Percentiles rank a stretch among this genome's conserved stretches.
These are phyloP conservation scores for Gallinago undulata DNA, from an alignment of 2,113 vertebrate genomes.

Conservation along the genomic window DNA sequence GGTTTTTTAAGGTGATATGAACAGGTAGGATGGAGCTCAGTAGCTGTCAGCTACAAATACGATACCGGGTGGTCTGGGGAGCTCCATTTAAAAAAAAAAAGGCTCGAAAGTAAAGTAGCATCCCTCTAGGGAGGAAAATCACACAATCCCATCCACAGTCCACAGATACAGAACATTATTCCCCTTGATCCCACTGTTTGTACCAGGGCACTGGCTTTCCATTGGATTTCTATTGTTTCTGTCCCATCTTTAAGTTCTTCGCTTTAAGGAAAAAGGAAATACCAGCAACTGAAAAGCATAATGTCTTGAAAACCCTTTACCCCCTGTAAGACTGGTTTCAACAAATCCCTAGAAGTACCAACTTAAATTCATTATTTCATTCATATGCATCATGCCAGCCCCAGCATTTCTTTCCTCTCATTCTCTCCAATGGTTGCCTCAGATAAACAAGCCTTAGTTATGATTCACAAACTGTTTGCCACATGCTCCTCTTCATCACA, in stretches of 20 bases:
- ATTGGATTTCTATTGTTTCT: not conserved
- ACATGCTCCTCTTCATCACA: not conserved
- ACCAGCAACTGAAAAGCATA: not conserved
- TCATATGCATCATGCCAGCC: not conserved
- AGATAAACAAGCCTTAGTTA: conserved; percentile 40
- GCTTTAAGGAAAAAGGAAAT: not conserved
- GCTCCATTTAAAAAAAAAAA: not conserved
- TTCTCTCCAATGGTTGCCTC: not conserved
- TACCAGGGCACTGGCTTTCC: not conserved
- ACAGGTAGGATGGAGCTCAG: not conserved
- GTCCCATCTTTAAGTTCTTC: not conserved
- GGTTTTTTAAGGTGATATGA: not conserved
- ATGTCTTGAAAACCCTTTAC: not conserved
- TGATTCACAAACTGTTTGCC: conserved; percentile 15
- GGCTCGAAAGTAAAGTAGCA: not conserved
- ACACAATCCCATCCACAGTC: not conserved
- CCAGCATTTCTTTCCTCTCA: not conserved
- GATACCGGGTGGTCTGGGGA: not conserved
- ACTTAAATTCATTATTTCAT: not conserved
- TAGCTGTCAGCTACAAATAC: not conserved
- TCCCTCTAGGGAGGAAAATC: not conserved
- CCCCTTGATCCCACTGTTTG: not conserved
- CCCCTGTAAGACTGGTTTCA: not conserved
- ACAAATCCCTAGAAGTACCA: not conserved
- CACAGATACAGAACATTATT: not conserved